A percentile compares a stretch with the other conserved stretches of the same genome.
These are phyloP conservation scores for Zophobas atratus DNA, from an alignment of 1,140 invertebrate species.

Conservation along the genomic window DNA sequence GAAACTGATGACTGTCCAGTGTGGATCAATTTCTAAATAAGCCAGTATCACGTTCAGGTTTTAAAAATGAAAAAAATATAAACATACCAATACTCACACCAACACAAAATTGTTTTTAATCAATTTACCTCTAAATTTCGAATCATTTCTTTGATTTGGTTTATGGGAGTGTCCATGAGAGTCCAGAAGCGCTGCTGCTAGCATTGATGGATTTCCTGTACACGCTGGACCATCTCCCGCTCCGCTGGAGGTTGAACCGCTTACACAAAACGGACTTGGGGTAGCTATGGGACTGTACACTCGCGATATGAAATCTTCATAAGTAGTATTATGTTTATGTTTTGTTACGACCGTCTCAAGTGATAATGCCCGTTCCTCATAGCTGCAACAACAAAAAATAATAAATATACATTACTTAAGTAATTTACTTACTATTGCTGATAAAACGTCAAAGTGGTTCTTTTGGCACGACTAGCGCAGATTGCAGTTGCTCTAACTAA, in stretches of 20 bases:
- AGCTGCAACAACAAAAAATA: slow-evolving; percentile 73
- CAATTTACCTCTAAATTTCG: slow-evolving; percentile 63
- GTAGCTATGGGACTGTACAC: slow-evolving; percentile 86
- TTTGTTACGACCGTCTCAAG: slow-evolving; percentile 91
- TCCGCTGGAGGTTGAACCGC: slow-evolving; percentile 57
- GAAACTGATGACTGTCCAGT: too few species aligned
- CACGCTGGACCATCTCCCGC: slow-evolving; percentile 53
- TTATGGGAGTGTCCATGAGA: slow-evolving; percentile 64
- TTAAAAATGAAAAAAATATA: too few species aligned
- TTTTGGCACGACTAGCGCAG: slow-evolving; percentile 92
- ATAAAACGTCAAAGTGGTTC: slow-evolving; percentile 89
- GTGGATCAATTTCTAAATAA: too few species aligned
- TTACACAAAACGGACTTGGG: slow-evolving; percentile 69
- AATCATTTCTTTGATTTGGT: slow-evolving; percentile 60
- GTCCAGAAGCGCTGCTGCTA: slow-evolving; percentile 72
- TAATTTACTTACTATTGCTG: slow-evolving; percentile 86
- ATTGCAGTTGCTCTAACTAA: slow-evolving; percentile 93
- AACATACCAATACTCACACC: too few species aligned
- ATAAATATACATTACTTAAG: background rate
- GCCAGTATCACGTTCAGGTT: too few species aligned
- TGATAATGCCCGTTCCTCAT: slow-evolving; percentile 90
- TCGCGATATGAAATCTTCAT: slow-evolving; percentile 91
- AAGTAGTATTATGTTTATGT: slow-evolving; percentile 91
- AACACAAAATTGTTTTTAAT: slow-evolving; percentile 24
- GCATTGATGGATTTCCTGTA: slow-evolving; percentile 65